Evolutionary conservation across 2,113 vertebrate species (phyloP), one percentile per base, ranked within the genome.

Genomic region (Triplophysa tibetana): DNA sequence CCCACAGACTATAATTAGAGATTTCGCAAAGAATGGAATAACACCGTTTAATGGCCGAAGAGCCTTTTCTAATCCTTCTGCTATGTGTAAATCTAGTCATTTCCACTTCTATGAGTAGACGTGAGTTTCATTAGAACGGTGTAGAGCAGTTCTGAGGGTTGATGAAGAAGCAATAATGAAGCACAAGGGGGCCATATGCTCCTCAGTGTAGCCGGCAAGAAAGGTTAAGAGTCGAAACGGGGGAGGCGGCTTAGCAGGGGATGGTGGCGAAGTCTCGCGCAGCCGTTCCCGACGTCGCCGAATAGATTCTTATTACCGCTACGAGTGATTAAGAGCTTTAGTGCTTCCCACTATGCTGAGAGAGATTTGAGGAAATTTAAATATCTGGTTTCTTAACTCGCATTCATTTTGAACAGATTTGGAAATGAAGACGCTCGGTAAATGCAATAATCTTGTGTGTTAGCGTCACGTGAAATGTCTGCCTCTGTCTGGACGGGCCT

Each of bases 1-100:
- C 90, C 89, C 87, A 60, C 76, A 21, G 89, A 88, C 78, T 90
- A 90, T 91, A 90, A 92, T 90, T 91, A 90, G 88, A 91, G 72
- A 75, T 83, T 63, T 79, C 89, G 58, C 68, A 86, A 88, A 74
- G 81, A 85, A 81, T 83, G 83, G 29, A 81, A 70, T 84, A 87
- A 87, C 84, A 83, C 68, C 61, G 78, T 70, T 88, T 90, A 89
- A 90, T 88, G 69, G 77, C 70, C 87, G 80, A 17, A 81, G 64
- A 88, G 84, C 38, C 73, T 52, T 29, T 85, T 67, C 85, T 86
- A 90, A 88, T 88, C 78, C 78, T 48, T 61, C 69, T 58, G 19
- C 83, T 89, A 86, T 85, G 38, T 75, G 75, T 79, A 78, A 78
- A 85, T 77, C 69, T 50, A 63, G 58, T 23, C 16, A 8, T 63